Percentiles rank a stretch among this genome's conserved stretches.
Evolutionary conservation across 2,113 vertebrate species (phyloP).

Genomic region (Halichoeres trimaculatus): DNA sequence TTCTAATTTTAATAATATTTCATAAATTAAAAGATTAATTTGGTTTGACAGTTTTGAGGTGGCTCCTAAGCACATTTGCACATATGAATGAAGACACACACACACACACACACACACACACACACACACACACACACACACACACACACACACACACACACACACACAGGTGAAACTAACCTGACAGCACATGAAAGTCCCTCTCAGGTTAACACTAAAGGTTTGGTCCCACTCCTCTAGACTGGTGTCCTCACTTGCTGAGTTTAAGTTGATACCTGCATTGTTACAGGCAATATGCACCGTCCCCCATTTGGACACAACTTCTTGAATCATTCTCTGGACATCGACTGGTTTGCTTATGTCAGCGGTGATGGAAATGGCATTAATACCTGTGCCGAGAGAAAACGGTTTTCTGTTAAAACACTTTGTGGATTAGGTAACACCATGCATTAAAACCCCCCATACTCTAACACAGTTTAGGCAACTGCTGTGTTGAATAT

Average conservation of each 20-base stretch:
- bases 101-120: neutral
- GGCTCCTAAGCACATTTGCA: no score
- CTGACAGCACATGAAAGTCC: constrained; percentile 88
- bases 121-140: constrained; percentile 18
- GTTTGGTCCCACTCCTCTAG: constrained; percentile 87
- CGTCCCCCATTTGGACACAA: constrained; percentile 81
- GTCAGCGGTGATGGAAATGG: constrained; percentile 82
- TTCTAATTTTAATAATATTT: no score
- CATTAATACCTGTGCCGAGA: constrained; percentile 78
- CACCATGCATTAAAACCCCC: neutral
- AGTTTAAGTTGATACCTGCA: constrained; percentile 87
- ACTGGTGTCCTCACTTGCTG: constrained; percentile 84
- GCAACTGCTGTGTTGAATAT: neutral
- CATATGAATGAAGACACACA: no score
- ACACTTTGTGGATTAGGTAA: neutral
- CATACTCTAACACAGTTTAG: neutral
- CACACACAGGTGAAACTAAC: constrained; percentile 57
- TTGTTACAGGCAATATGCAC: constrained; percentile 85
- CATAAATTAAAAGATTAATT: no score
- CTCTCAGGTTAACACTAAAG: constrained; percentile 85
- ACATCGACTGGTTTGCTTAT: constrained; percentile 83
- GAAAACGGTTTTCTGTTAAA: neutral
- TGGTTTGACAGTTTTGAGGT: no score
- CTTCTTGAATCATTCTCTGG: constrained; percentile 77
- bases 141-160: constrained; percentile 3